Evolutionary conservation across 2,113 vertebrate genomes (phyloP).

Genomic region (Neopipo cinnamomea): DNA sequence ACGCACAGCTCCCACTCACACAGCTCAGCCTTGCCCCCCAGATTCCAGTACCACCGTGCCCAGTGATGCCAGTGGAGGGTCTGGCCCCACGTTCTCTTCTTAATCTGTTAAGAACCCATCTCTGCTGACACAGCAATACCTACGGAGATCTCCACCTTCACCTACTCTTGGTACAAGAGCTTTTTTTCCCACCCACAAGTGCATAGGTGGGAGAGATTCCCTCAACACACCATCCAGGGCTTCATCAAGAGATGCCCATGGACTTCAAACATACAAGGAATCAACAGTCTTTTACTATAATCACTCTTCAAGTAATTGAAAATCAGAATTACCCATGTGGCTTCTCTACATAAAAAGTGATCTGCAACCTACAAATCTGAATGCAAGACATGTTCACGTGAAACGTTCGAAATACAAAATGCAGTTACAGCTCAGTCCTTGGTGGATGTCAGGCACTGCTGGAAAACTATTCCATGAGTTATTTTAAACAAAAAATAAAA

Average conservation of each 20-base stretch:
- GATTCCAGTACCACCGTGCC: not conserved
- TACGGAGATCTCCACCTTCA: not conserved
- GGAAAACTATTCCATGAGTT: not conserved
- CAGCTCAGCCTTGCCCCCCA: not conserved
- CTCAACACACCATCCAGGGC: not conserved
- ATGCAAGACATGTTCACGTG: not conserved
- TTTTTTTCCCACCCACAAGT: not conserved
- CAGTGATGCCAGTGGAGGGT: not conserved
- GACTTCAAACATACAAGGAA: not conserved
- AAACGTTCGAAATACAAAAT: not conserved
- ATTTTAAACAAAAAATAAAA: not conserved
- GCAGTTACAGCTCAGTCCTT: not conserved
- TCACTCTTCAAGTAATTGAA: constrained; percentile 11
- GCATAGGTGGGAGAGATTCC: not conserved
- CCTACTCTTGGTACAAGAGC: not conserved
- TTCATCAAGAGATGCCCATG: not conserved
- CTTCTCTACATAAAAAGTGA: not conserved
- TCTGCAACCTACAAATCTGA: not conserved
- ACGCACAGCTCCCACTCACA: not conserved
- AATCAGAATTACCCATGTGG: constrained; percentile 8
- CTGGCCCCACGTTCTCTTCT: not conserved
- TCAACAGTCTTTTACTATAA: not conserved
- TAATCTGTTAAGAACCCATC: not conserved
- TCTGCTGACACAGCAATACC: not conserved
- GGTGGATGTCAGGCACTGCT: not conserved